These are phyloP conservation scores for Botrylloides violaceus DNA, from an alignment of 23 tunicate species.

Conservation along the genomic window DNA sequence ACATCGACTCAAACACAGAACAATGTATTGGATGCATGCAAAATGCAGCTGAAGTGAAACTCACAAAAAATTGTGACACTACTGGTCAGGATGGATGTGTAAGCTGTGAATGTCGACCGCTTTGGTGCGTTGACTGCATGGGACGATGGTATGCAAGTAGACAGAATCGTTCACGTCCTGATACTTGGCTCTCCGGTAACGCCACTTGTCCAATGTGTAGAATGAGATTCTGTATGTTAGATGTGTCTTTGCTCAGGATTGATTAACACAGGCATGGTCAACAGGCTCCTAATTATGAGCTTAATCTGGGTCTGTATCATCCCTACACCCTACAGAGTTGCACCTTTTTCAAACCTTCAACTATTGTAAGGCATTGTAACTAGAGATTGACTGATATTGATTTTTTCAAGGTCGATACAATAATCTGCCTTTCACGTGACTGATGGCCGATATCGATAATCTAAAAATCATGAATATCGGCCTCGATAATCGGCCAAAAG, in stretches of 20 bases:
- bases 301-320: no score
- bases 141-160: constrained; percentile 89
- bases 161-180: constrained; percentile 57
- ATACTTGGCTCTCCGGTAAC: constrained; percentile 66
- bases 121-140: constrained; percentile 94
- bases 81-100: constrained; percentile 45
- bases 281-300: no score
- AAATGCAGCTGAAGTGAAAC: constrained; percentile 37
- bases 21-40: constrained; percentile 90
- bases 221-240: constrained; percentile 63
- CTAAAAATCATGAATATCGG: no score
- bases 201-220: constrained; percentile 95
- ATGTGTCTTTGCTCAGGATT: constrained; percentile 39
- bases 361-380: no score
- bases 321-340: no score
- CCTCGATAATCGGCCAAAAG: no score
- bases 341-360: no score
- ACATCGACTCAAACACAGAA: constrained; percentile 13
- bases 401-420: no score
- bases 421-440: no score
- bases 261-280: no score
- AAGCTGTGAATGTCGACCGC: constrained; percentile 50
- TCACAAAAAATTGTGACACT: constrained; percentile 58
- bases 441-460: no score
- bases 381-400: no score